Percentiles rank a stretch among this genome's conserved stretches.
These are phyloP conservation scores for Dryadula phaetusa DNA, from an alignment of 2,888 invertebrate genomes.

Conservation along the genomic window DNA sequence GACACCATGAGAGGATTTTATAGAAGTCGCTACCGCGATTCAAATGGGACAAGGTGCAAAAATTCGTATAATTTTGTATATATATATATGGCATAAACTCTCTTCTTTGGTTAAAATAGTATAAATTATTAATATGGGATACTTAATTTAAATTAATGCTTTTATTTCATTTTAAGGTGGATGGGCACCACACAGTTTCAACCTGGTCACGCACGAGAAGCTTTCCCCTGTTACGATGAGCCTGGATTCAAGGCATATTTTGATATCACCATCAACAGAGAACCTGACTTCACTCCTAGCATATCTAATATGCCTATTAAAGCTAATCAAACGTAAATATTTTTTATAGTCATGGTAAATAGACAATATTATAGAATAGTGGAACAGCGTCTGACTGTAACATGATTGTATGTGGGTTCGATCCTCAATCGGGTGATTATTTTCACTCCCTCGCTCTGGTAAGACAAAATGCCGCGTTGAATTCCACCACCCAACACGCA, in stretches of 20 bases:
- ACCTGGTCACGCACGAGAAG: slow-evolving; percentile 90
- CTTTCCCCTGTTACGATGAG: slow-evolving; percentile 95
- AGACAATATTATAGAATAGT: neutral
- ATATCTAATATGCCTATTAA: slow-evolving; percentile 88
- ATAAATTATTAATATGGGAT: too few species aligned
- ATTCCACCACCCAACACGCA: too few species aligned
- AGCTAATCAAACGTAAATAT: slow-evolving; percentile 53
- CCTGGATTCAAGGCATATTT: slow-evolving; percentile 92
- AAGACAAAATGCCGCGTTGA: too few species aligned
- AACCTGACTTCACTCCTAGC: slow-evolving; percentile 74
- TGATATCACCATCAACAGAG: slow-evolving; percentile 86
- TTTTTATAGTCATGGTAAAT: neutral
- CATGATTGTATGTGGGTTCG: too few species aligned
- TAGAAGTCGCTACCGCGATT: slow-evolving; percentile 88
- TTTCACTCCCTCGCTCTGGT: too few species aligned
- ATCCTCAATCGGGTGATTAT: too few species aligned
- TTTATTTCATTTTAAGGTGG: slow-evolving; percentile 80
- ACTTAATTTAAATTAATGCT: too few species aligned
- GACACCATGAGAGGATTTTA: slow-evolving; percentile 91
- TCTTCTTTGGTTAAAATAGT: too few species aligned
- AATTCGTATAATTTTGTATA: neutral
- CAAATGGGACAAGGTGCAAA: slow-evolving; percentile 82
- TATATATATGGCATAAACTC: neutral
- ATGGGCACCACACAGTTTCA: slow-evolving; percentile 92
- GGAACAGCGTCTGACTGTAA: too few species aligned